Base-by-base conservation (phyloP, 2,797 vertebrate genomes). In the Borostomias antarcticus region DNA sequence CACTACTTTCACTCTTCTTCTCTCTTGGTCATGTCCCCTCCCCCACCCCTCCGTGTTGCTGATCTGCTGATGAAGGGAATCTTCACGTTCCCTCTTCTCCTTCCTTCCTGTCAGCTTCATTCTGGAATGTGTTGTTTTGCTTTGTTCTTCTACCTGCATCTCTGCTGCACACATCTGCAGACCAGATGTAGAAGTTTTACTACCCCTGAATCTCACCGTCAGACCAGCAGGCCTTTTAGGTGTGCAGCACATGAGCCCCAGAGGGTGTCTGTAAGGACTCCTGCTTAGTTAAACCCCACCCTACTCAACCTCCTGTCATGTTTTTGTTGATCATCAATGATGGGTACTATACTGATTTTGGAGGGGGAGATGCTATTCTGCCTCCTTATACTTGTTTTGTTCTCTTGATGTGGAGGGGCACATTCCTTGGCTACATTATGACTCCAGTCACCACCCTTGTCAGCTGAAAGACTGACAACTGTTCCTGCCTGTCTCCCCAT, bases 391-490 rank as follows among this genome's bases (percentile, higher is more conserved):
- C 72, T 76, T 69, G 75, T 26, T 17, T 47, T 30, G 66, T 83
- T 40, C 64, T 33, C 33, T 78, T 69, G 21, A 58, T 48, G 58
- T 54, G 75, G 79, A 73, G 75, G 21, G 21, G 76, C 73, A 66
- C 64, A 33, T 70, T 81, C 45, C 50, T 69, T 66, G 65, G 70
- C 80, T 68, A 78, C 83, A 68, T 83, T 84, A 85, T 81, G 84
- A 81, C 79, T 78, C 61, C 70, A 15, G 47, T 1, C 0, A 56
- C 70, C 72, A 75, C 81, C 84, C 85, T 72, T 45, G 78, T 73
- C 64, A 62, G 79, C 66, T 58, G 62, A 74, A 56, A 66, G 58
- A 69, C 79, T 48, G 72, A 70, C 82, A 82, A 82, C 85, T 76
- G 80, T 76, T 65, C 80, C 69, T 11, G 73, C 63, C 69, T 48